Evolutionary conservation across 2,888 invertebrate genomes (phyloP).

Genomic region (Mythimna loreyi): DNA sequence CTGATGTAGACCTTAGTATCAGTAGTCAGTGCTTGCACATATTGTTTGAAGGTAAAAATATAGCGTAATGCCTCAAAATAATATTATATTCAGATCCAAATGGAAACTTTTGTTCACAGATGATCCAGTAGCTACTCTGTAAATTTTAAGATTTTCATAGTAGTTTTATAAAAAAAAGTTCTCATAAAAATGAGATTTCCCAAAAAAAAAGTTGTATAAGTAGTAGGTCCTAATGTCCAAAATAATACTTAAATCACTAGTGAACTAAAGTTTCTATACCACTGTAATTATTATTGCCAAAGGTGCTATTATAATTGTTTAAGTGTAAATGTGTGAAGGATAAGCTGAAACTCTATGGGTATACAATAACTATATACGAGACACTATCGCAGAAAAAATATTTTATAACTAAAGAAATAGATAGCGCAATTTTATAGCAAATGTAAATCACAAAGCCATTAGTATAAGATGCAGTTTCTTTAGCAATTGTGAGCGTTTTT

Average conservation of each 20-base stretch:
- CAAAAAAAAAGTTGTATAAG: neutral
- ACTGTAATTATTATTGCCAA: constrained; percentile 47
- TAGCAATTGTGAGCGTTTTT: constrained; percentile 7
- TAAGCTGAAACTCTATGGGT: constrained; percentile 21
- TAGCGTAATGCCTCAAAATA: constrained; percentile 15
- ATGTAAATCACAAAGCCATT: constrained; percentile 21
- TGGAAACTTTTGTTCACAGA: constrained; percentile 15
- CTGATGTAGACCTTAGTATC: constrained; percentile 1
- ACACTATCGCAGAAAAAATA: constrained; percentile 6
- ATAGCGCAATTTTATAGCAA: neutral
- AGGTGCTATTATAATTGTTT: constrained; percentile 58
- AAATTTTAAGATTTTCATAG: neutral
- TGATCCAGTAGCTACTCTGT: neutral
- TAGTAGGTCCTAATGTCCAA: neutral
- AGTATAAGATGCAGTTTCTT: constrained; percentile 4
- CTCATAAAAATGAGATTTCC: neutral
- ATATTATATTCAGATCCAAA: constrained; percentile 13
- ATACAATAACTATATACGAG: constrained; percentile 2
- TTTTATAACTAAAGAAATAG: constrained; percentile 6
- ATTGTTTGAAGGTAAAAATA: constrained; percentile 11
- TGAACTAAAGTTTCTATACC: constrained; percentile 14
- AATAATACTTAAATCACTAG: neutral
- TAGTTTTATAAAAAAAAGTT: neutral
- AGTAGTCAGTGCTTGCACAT: constrained; percentile 36
- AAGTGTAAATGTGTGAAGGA: constrained; percentile 39